Conservation (phyloP, 2,113 vertebrate species). For the Hemibagrus wyckioides region DNA sequence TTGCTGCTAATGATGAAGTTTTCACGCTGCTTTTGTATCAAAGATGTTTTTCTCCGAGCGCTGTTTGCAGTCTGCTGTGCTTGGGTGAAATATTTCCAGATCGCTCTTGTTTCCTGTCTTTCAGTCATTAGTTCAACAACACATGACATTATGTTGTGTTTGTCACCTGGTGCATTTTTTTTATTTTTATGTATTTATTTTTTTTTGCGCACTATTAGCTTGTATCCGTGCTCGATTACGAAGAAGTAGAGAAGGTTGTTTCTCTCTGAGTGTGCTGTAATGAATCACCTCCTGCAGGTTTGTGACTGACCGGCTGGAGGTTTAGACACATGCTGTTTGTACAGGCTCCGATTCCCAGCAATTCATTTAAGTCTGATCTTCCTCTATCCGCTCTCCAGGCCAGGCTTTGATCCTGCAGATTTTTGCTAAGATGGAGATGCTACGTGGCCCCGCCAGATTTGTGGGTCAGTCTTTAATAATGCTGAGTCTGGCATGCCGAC, state of each 20-base stretch:
- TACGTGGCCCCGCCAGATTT: no score
- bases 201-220: neutral
- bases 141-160: neutral
- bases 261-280: neutral
- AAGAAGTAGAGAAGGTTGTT: neutral
- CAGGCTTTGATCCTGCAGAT: neutral
- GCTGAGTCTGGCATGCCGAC: no score
- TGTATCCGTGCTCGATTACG: neutral
- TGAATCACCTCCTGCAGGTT: neutral
- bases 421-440: neutral
- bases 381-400: neutral
- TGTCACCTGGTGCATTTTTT: neutral
- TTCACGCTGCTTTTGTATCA: neutral
- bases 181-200: no score
- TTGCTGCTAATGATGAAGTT: neutral
- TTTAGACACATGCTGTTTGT: neutral
- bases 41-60: neutral
- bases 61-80: neutral
- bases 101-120: no score
- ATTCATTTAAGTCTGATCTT: neutral
- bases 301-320: neutral
- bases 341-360: neutral
- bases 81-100: neutral
- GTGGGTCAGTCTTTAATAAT: constrained; percentile 11
- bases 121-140: neutral